phyloP scores from a whole-genome alignment of 2,797 vertebrate genomes.

The Gymnodraco acuticeps region DNA sequence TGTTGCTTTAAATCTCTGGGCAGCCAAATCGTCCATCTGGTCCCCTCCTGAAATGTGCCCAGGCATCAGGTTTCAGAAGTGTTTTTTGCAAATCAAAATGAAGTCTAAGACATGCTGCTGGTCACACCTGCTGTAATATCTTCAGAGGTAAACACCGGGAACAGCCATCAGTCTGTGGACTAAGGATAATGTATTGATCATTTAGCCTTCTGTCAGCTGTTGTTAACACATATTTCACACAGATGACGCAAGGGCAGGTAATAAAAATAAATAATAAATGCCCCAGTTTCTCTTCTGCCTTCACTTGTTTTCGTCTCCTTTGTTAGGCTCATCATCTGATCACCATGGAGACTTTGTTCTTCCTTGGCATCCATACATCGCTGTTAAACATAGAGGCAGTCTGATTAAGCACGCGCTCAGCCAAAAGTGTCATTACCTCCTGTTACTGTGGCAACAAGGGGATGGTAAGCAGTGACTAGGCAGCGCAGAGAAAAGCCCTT shows the following conservation, averaged over 20 bases:
- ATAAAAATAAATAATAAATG: conserved; percentile 19
- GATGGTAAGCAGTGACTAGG: conserved; percentile 51
- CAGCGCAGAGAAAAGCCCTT: conserved; percentile 37
- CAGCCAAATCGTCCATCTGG: conserved; percentile 21
- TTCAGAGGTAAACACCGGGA: not conserved
- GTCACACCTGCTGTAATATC: not conserved
- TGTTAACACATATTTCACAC: not conserved
- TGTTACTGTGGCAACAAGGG: conserved; percentile 71
- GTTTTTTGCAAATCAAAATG: conserved; percentile 13
- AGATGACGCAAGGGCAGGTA: not conserved
- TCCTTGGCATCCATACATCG: conserved; percentile 36
- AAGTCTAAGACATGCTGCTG: not conserved
- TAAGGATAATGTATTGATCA: not conserved
- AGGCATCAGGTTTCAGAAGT: not conserved
- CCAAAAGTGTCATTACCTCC: conserved; percentile 67
- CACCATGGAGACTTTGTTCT: conserved; percentile 71
- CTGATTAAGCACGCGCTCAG: conserved; percentile 66
- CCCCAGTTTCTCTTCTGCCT: not conserved
- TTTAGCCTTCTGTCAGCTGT: conserved; percentile 5
- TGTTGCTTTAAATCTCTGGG: not conserved
- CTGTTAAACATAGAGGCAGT: conserved; percentile 56
- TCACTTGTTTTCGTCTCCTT: conserved; percentile 21
- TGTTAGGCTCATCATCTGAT: conserved; percentile 52
- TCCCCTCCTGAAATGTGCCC: not conserved
- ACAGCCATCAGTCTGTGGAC: conserved; percentile 2